phyloP scores from a whole-genome alignment of 2,113 vertebrate genomes.

The Lophura nycthemera region DNA sequence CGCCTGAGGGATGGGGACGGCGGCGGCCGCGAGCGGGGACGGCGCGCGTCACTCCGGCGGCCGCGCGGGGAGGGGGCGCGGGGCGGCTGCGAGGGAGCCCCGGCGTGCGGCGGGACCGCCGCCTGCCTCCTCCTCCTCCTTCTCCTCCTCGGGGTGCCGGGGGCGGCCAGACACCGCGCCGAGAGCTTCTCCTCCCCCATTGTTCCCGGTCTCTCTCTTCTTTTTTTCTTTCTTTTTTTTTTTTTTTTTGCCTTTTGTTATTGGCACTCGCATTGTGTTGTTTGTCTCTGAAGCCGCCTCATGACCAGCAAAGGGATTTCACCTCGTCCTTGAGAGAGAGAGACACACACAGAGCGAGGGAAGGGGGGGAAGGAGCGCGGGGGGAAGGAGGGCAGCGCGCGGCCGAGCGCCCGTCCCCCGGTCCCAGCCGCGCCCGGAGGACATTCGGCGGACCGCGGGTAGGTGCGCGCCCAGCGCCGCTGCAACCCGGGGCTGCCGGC shows the following conservation, averaged over 20 bases:
- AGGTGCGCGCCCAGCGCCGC: constrained; percentile 72
- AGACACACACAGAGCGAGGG: constrained; percentile 61
- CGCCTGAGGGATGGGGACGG: too few relatives aligned
- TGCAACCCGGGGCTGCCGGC: too few relatives aligned
- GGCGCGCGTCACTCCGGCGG: not conserved
- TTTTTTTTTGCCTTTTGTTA: constrained; percentile 69
- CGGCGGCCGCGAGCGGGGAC: too few relatives aligned
- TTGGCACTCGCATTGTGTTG: constrained; percentile 80
- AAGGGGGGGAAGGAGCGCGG: not conserved
- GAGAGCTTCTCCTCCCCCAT: constrained; percentile 73
- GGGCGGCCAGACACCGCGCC: constrained; percentile 49
- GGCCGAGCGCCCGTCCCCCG: not conserved
- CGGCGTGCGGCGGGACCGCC: not conserved
- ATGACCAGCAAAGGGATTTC: constrained; percentile 83
- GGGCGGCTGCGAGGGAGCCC: not conserved
- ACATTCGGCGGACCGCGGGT: constrained; percentile 45
- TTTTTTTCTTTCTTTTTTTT: not conserved
- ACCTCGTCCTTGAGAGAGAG: constrained; percentile 77
- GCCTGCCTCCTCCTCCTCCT: not conserved
- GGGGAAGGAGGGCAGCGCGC: not conserved
- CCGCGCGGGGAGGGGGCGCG: not conserved
- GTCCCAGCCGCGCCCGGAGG: constrained; percentile 56
- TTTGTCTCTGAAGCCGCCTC: constrained; percentile 82
- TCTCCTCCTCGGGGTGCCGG: constrained; percentile 40
- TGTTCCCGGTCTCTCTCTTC: constrained; percentile 40